Conservation (phyloP, 1,140 invertebrate genomes). For the Agraylea sexmaculata region DNA sequence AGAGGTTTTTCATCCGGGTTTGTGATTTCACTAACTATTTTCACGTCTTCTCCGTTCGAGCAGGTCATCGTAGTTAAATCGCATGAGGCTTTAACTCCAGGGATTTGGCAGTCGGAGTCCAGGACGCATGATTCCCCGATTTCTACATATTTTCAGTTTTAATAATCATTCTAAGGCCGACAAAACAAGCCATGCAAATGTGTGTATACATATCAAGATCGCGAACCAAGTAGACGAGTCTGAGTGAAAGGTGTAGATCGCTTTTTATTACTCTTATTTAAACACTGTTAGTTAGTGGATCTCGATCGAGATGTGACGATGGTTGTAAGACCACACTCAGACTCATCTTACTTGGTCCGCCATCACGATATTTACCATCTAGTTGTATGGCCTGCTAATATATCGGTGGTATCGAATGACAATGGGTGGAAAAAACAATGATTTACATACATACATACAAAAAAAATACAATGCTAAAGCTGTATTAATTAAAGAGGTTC, state of each 20-base stretch:
- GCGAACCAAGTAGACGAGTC: background rate
- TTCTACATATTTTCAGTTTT: too few relatives aligned
- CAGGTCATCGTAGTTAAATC: background rate
- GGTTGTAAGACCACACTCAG: too few relatives aligned
- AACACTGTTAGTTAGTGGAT: background rate
- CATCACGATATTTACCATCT: too few relatives aligned
- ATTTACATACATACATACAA: too few relatives aligned
- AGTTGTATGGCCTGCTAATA: too few relatives aligned
- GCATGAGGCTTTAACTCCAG: background rate
- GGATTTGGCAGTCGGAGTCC: conserved; percentile 29
- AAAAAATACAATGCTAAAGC: too few relatives aligned
- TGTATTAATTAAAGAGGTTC: too few relatives aligned
- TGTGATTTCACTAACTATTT: conserved; percentile 4
- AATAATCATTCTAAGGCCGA: too few relatives aligned
- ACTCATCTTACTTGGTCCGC: too few relatives aligned
- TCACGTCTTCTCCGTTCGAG: background rate
- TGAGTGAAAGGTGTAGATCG: background rate
- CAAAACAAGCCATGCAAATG: background rate
- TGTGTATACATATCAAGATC: background rate
- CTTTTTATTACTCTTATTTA: background rate
- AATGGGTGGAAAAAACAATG: too few relatives aligned
- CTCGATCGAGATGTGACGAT: background rate
- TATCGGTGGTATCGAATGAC: too few relatives aligned
- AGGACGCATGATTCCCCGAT: conserved; percentile 28
- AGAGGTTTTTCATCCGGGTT: too few relatives aligned